Base-by-base conservation (phyloP, 2,113 vertebrate genomes). In the Chauna torquata region DNA sequence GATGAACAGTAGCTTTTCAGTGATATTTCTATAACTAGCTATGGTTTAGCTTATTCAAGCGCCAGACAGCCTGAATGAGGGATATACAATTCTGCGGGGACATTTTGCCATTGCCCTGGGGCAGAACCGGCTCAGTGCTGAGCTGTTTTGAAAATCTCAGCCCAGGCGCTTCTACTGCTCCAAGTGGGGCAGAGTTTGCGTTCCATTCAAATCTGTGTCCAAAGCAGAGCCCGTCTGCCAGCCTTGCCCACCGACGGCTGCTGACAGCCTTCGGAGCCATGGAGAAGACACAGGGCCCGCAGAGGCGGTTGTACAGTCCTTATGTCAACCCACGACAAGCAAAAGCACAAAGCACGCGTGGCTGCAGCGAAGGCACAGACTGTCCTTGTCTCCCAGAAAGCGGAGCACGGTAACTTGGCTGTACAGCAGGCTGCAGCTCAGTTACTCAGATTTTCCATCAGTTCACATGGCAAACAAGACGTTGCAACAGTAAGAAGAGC, bases 21-120 rank as follows among this genome's bases (percentile, higher is more conserved):
- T 9, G 80, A 84, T 84, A 90, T 75, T 88, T 78, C 93, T 92
- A 90, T 75, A 88, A 89, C 88, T 78, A 89, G 61, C 50, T 20
- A 54, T 11, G 47, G 86, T 70, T 84, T 49, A 89, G 86, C 45
- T 88, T 65, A 54, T 78, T 94, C 74, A 74, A 84, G 72, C 78
- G 80, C 86, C 91, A 86, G 86, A 91, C 88, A 95, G 38, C 69
- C 80, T 66, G 36, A 78, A 86, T 54, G 57, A 91, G 61, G 77
- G 91, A 47, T 58, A 8, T 9, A 72, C 76, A 70, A 65, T 10
- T 74, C 68, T 54, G 47, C 4, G 3, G 16, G 58, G 64, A 52
- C 62, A 36, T 52, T 70, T 79, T 44, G 81, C 69, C 42, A 7
- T 6, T 49, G 55, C 40, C 57, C 36, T 27, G 76, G 68, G 77